Conservation (phyloP, 2,888 invertebrate genomes). For the Imbricaverruca yamaguchii region DNA sequence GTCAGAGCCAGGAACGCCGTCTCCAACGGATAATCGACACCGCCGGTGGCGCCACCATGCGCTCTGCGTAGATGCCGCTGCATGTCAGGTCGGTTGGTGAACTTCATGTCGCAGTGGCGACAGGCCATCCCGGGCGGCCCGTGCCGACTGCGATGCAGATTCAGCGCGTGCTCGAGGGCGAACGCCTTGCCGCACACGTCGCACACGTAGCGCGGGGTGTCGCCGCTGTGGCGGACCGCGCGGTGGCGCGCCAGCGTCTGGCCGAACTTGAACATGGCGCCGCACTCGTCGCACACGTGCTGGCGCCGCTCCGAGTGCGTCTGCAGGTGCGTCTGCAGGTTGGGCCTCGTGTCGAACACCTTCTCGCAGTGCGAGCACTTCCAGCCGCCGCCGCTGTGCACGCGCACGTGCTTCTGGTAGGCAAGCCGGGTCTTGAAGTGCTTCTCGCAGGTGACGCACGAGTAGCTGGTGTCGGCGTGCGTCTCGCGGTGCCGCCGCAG, state of each 20-base stretch:
- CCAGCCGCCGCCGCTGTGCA: background rate
- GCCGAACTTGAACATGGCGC: slow-evolving; percentile 5
- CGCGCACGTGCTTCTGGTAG: background rate
- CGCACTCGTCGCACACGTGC: background rate
- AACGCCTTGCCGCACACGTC: slow-evolving; percentile 14
- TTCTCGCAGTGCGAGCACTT: background rate
- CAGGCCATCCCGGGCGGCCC: background rate
- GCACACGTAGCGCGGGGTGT: background rate
- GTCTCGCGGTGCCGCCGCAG: background rate
- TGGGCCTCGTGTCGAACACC: background rate
- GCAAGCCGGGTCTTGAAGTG: background rate
- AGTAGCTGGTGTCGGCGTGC: slow-evolving; percentile 14
- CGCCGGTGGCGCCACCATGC: background rate
- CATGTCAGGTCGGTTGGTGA: background rate
- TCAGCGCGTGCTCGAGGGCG: background rate
- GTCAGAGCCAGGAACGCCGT: background rate
- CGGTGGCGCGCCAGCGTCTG: slow-evolving; percentile 12
- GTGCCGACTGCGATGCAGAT: slow-evolving; percentile 8
- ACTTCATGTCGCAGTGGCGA: background rate
- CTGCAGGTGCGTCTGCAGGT: background rate
- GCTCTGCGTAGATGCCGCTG: background rate
- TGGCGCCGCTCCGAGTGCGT: background rate
- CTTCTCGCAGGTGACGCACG: slow-evolving; percentile 6
- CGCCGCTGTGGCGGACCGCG: background rate
- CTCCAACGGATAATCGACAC: background rate